Conservation (phyloP, 1,140 invertebrate species). For the Drosophila sp. region DNA sequence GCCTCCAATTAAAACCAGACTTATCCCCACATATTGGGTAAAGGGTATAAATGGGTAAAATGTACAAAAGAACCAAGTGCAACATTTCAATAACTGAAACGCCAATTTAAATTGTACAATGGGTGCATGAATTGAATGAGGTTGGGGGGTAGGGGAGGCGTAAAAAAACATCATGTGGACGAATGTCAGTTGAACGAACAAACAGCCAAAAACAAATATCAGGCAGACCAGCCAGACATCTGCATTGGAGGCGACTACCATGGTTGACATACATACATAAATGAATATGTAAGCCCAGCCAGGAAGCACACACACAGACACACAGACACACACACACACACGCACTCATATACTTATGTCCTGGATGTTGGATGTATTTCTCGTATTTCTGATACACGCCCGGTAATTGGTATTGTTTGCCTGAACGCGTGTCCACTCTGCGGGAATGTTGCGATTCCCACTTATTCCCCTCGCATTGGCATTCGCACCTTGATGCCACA, state of each 20-base stretch:
- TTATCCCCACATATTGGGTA: background rate
- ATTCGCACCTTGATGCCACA: conserved; percentile 44
- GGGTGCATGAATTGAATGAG: conserved; percentile 23
- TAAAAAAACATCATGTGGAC: conserved; percentile 37
- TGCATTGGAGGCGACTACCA: conserved; percentile 44
- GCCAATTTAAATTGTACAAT: conserved; percentile 79
- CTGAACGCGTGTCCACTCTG: conserved; percentile 68
- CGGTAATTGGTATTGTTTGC: conserved; percentile 79
- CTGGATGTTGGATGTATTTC: conserved; percentile 34
- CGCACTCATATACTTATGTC: conserved; percentile 60
- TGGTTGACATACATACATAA: conserved; percentile 37
- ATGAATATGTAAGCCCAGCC: conserved; percentile 18
- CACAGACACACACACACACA: conserved; percentile 2
- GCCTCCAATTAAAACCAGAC: background rate
- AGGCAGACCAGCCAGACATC: conserved; percentile 40
- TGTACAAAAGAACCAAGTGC: conserved; percentile 46
- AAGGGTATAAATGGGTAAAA: conserved; percentile 27
- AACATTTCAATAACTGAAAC: conserved; percentile 79
- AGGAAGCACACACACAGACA: conserved; percentile 33
- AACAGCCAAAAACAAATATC: conserved; percentile 71
- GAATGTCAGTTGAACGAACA: conserved; percentile 76
- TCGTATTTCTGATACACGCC: conserved; percentile 54
- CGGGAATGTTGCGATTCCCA: conserved; percentile 41
- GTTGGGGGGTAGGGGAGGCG: background rate
- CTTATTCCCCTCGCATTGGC: conserved; percentile 23